Conservation (phyloP, 2,113 vertebrate genomes). For the Embiotoca jacksoni region DNA sequence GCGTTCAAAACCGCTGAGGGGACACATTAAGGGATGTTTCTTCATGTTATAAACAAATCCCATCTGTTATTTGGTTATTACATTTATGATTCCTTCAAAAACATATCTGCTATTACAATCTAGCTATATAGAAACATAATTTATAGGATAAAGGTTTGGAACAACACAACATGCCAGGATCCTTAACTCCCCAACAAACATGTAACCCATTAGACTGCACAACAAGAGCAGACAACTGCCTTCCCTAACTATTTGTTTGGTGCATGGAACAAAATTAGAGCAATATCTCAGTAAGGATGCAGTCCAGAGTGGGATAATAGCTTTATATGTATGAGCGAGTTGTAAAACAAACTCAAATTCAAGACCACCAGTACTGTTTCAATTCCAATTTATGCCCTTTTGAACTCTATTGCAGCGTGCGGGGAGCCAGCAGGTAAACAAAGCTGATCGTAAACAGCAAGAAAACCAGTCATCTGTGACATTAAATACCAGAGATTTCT, state of each 20-base stretch:
- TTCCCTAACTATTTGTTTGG: not conserved
- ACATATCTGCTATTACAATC: too few relatives aligned
- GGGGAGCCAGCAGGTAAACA: constrained; percentile 38
- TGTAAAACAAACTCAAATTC: constrained; percentile 15
- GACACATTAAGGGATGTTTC: not conserved
- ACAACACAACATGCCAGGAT: too few relatives aligned
- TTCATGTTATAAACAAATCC: too few relatives aligned
- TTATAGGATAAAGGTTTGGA: too few relatives aligned
- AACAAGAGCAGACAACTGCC: not conserved
- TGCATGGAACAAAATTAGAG: not conserved
- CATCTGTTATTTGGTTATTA: too few relatives aligned
- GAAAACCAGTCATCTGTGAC: constrained; percentile 50
- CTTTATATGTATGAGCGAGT: constrained; percentile 26
- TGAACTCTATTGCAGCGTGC: constrained; percentile 34
- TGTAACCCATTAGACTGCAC: too few relatives aligned
- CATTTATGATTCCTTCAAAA: too few relatives aligned
- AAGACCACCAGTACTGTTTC: constrained; percentile 35
- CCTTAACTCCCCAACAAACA: too few relatives aligned
- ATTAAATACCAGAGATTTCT: constrained; percentile 32
- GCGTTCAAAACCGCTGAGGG: not conserved
- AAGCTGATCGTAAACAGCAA: constrained; percentile 30
- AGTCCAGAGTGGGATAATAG: constrained; percentile 4
- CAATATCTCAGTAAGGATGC: not conserved
- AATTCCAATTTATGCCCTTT: constrained; percentile 45
- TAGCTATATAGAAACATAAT: too few relatives aligned